Conservation (phyloP, 2,888 invertebrate genomes). For the Therioaphis trifolii region DNA sequence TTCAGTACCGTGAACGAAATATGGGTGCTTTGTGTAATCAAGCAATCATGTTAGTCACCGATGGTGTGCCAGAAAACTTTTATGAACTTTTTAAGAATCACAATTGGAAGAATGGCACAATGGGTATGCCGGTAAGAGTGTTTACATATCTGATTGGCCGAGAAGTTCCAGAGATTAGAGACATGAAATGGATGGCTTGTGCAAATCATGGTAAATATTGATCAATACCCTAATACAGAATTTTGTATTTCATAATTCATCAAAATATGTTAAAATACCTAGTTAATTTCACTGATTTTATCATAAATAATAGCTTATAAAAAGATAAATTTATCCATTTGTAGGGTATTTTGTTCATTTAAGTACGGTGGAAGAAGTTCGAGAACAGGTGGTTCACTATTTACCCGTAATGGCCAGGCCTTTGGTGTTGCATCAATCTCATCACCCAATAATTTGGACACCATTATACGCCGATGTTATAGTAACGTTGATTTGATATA, state of each 20-base stretch:
- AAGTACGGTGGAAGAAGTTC: conserved; percentile 93
- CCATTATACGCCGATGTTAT: conserved; percentile 90
- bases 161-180: conserved; percentile 89
- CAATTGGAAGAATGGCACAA: conserved; percentile 77
- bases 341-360: conserved; percentile 94
- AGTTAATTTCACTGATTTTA: too few relatives aligned
- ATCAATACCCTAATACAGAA: neutral
- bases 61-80: conserved; percentile 90
- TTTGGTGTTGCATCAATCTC: conserved; percentile 78
- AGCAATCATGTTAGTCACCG: conserved; percentile 96
- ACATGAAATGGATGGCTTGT: conserved; percentile 95
- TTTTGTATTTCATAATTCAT: neutral
- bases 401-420: conserved; percentile 93
- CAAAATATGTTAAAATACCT: neutral
- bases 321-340: conserved; percentile 46
- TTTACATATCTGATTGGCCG: conserved; percentile 96
- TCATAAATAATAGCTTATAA: neutral
- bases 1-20: conserved; percentile 71
- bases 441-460: conserved; percentile 93
- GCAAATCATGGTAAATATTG: conserved; percentile 81
- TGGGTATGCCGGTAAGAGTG: conserved; percentile 83
- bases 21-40: conserved; percentile 81
- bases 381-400: conserved; percentile 95
- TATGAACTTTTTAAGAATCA: conserved; percentile 85
- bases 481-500: conserved; percentile 71